These are phyloP conservation scores for Neopipo cinnamomea DNA, from an alignment of 2,113 vertebrate genomes.

Conservation along the genomic window DNA sequence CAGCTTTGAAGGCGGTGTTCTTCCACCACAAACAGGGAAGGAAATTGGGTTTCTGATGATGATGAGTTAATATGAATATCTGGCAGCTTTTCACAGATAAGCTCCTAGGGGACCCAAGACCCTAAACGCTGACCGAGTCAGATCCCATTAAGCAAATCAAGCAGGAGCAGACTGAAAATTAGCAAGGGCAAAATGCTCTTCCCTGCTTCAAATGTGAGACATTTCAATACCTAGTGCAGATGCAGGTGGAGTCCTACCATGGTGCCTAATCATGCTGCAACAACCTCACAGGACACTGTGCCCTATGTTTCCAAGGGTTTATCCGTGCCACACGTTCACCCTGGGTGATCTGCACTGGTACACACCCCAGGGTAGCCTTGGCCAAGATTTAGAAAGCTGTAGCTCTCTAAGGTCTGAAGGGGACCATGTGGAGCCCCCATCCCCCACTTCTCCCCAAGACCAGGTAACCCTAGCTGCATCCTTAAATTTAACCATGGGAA, in stretches of 20 bases:
- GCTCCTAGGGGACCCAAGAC: not conserved
- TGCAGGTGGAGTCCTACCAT: not conserved
- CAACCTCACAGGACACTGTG: rapidly evolving
- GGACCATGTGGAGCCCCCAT: not conserved
- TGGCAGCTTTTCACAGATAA: not conserved
- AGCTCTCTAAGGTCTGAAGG: not conserved
- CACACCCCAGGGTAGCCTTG: rapidly evolving
- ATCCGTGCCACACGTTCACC: rapidly evolving
- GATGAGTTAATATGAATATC: not conserved
- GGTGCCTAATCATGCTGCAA: not conserved
- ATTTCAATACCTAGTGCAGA: too few species aligned
- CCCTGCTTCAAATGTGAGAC: not conserved
- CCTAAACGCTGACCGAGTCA: not conserved
- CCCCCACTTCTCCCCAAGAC: not conserved
- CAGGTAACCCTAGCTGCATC: not conserved
- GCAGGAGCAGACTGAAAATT: not conserved
- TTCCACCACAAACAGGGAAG: not conserved
- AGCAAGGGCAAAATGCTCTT: not conserved
- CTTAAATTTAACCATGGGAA: not conserved
- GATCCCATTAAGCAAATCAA: not conserved
- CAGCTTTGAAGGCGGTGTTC: not conserved
- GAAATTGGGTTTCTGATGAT: not conserved
- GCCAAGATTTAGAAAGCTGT: not conserved
- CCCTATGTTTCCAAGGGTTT: rapidly evolving
- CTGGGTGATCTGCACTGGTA: too few species aligned